A percentile compares a stretch with the other conserved stretches of the same genome.
phyloP scores from a whole-genome alignment of 2,113 vertebrate genomes.

The Hypanus sabinus region DNA sequence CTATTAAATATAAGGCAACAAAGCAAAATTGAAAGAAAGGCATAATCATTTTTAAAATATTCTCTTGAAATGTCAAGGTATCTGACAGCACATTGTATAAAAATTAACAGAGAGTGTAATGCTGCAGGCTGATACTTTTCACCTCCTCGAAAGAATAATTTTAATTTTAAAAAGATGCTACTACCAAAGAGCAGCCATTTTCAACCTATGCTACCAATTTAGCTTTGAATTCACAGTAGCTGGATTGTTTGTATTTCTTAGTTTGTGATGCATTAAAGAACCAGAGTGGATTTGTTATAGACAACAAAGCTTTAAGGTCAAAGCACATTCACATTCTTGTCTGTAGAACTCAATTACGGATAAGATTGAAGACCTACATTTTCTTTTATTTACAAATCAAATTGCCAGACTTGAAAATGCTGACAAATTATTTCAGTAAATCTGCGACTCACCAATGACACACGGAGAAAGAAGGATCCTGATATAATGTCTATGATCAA shows the following conservation, averaged over 20 bases:
- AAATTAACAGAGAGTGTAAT: background rate
- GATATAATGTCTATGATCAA: background rate
- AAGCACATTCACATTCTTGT: background rate
- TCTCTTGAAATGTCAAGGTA: background rate
- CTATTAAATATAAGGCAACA: background rate
- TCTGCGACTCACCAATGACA: background rate
- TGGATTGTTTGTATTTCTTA: background rate
- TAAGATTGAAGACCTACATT: background rate
- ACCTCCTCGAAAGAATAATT: background rate
- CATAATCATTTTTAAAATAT: background rate
- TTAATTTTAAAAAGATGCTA: slow-evolving; percentile 7
- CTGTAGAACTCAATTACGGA: background rate
- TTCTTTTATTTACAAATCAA: background rate
- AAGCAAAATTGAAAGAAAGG: background rate
- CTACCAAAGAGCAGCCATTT: background rate
- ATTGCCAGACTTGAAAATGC: background rate
- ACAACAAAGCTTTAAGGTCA: background rate
- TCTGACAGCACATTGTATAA: background rate
- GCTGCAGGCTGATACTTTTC: slow-evolving; percentile 5
- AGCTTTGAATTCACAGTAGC: background rate
- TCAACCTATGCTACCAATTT: background rate
- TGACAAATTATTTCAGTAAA: background rate
- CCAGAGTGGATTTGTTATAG: background rate
- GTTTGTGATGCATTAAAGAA: background rate
- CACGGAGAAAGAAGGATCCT: background rate